These are phyloP conservation scores for Barbus barbus DNA, from an alignment of 2,113 vertebrate species.

Conservation along the genomic window DNA sequence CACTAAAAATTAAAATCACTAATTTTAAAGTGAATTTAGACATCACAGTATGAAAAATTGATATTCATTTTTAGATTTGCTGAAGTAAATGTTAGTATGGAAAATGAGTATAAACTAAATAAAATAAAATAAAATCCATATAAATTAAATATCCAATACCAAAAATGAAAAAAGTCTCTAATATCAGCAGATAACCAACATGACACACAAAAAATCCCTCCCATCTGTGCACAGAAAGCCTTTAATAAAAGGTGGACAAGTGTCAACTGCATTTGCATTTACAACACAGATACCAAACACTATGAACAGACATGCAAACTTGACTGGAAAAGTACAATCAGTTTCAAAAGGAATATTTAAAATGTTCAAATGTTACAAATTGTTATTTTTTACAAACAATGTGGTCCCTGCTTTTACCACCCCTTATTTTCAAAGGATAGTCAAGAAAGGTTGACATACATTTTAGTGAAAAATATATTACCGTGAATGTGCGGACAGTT, in stretches of 20 bases:
- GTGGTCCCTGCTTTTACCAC: slow-evolving; percentile 25
- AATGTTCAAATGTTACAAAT: slow-evolving; percentile 43
- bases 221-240: slow-evolving; percentile 10
- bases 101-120: too few species aligned
- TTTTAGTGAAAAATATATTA: neutral
- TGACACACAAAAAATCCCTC: neutral
- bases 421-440: neutral
- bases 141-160: too few species aligned
- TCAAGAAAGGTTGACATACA: neutral
- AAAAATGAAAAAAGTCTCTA: too few species aligned
- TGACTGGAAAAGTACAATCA: slow-evolving; percentile 21
- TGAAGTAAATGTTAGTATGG: too few species aligned
- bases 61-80: neutral
- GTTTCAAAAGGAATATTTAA: slow-evolving; percentile 18
- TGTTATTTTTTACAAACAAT: slow-evolving; percentile 47
- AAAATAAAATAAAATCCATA: too few species aligned
- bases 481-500: neutral
- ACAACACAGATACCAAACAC: slow-evolving; percentile 29
- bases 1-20: neutral
- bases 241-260: slow-evolving; percentile 48
- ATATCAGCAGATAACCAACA: neutral
- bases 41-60: neutral
- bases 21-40: neutral
- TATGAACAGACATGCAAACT: slow-evolving; percentile 39
- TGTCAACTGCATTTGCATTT: slow-evolving; percentile 12